A percentile compares a stretch with the other conserved stretches of the same genome.
Evolutionary conservation across 2,113 vertebrate genomes (phyloP).

Genomic region (Cheilinus undulatus): DNA sequence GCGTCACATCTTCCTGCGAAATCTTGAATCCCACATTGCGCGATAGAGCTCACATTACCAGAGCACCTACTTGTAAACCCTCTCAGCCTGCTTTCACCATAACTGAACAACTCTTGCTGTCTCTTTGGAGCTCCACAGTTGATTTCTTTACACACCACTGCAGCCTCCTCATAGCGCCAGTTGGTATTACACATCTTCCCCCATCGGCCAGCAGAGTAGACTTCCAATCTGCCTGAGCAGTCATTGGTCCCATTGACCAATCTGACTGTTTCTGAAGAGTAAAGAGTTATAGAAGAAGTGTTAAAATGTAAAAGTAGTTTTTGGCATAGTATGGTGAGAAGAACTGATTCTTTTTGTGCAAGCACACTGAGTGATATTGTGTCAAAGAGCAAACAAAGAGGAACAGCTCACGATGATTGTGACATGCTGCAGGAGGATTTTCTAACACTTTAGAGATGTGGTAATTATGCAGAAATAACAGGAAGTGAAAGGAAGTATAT

Average conservation of each 20-base stretch:
- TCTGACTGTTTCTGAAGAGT: slow-evolving; percentile 55
- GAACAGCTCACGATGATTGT: slow-evolving; percentile 3
- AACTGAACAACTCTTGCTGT: not conserved
- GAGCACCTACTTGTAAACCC: slow-evolving; percentile 49
- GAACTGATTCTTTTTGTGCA: not conserved
- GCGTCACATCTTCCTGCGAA: slow-evolving; percentile 30
- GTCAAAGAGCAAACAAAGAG: not conserved
- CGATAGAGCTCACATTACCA: slow-evolving; percentile 49
- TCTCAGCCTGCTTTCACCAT: slow-evolving; percentile 39
- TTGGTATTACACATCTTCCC: slow-evolving; percentile 64
- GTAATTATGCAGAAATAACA: not conserved
- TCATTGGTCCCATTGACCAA: slow-evolving; percentile 60
- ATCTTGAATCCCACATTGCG: slow-evolving; percentile 54
- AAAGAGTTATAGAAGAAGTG: slow-evolving; percentile 1
- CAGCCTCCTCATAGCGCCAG: slow-evolving; percentile 50
- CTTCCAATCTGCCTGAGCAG: slow-evolving; percentile 77
- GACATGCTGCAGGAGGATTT: not conserved
- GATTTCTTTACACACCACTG: slow-evolving; percentile 69
- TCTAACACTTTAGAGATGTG: not conserved
- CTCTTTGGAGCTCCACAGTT: slow-evolving; percentile 60
- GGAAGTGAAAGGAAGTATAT: not conserved
- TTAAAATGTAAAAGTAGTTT: not conserved
- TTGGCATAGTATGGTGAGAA: not conserved
- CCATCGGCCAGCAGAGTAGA: slow-evolving; percentile 53
- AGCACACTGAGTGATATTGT: not conserved